These are phyloP conservation scores for Copidosoma aretas DNA, from an alignment of 2,888 invertebrate genomes.

Conservation along the genomic window DNA sequence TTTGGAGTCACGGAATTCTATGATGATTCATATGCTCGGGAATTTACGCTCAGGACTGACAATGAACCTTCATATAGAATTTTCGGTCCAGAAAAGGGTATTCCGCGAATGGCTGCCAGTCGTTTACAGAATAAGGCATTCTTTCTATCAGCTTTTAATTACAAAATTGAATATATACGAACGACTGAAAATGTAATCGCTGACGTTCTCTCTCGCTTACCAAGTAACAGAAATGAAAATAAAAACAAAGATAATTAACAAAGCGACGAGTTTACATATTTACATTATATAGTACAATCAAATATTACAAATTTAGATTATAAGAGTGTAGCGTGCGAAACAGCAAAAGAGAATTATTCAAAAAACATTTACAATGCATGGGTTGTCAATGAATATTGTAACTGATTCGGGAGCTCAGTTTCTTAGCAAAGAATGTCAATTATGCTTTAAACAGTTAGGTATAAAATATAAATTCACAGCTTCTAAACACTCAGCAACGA, in stretches of 20 bases:
- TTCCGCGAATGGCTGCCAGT: conserved; percentile 8
- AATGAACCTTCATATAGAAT: conserved; percentile 42
- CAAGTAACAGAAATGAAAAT: background rate
- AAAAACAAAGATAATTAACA: background rate
- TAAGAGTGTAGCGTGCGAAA: background rate
- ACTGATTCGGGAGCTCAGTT: too few species aligned
- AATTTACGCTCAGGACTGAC: conserved; percentile 32
- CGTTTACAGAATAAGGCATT: conserved; percentile 11
- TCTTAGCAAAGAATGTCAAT: too few species aligned
- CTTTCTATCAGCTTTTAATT: conserved; percentile 10
- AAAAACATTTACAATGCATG: too few species aligned
- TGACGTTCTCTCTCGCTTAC: background rate
- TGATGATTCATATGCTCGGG: conserved; percentile 44
- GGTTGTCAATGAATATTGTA: too few species aligned
- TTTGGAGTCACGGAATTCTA: conserved; percentile 47
- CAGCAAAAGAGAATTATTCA: too few species aligned
- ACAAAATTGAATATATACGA: conserved; percentile 9
- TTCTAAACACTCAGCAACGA: too few species aligned
- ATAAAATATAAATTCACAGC: too few species aligned
- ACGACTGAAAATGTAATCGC: conserved; percentile 9
- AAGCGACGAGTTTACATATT: conserved; percentile 1
- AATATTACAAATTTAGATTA: conserved; percentile 2
- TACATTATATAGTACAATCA: conserved; percentile 1
- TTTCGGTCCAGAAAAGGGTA: conserved; percentile 39
- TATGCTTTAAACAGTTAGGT: too few species aligned